Evolutionary conservation across 2,113 vertebrate species (phyloP).

Genomic region (Microcebus griseorufus): DNA sequence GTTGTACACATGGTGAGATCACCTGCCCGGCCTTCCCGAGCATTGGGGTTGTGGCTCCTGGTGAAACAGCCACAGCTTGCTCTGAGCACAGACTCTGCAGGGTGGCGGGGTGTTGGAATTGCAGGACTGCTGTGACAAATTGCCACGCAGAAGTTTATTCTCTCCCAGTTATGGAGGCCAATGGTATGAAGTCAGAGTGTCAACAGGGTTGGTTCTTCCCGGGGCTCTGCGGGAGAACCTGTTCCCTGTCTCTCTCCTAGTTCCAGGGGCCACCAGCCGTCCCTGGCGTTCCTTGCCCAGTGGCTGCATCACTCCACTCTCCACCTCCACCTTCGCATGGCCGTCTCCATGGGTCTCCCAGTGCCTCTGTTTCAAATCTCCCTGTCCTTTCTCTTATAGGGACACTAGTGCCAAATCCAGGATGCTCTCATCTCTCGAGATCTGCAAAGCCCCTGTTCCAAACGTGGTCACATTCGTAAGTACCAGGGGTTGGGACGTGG

Average conservation of each 20-base stretch:
- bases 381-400: neutral
- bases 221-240: neutral
- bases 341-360: neutral
- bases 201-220: neutral
- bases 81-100: rapidly evolving
- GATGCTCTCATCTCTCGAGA: neutral
- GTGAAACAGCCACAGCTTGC: neutral
- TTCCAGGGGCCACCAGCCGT: rapidly evolving
- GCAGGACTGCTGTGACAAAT: neutral
- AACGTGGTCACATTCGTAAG: neutral
- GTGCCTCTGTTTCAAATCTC: neutral
- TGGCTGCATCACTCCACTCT: rapidly evolving
- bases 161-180: neutral
- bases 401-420: neutral
- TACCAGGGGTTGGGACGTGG: neutral
- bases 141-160: neutral
- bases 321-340: neutral
- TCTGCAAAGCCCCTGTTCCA: neutral
- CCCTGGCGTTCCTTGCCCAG: neutral
- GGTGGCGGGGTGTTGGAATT: too few species aligned
- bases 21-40: neutral
- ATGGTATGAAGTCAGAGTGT: neutral
- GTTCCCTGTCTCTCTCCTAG: neutral
- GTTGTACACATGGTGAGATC: neutral
- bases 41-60: rapidly evolving